Evolutionary conservation across 2,797 vertebrate species (phyloP), one percentile per base, ranked within the genome.

Genomic region (Hipposideros larvatus): DNA sequence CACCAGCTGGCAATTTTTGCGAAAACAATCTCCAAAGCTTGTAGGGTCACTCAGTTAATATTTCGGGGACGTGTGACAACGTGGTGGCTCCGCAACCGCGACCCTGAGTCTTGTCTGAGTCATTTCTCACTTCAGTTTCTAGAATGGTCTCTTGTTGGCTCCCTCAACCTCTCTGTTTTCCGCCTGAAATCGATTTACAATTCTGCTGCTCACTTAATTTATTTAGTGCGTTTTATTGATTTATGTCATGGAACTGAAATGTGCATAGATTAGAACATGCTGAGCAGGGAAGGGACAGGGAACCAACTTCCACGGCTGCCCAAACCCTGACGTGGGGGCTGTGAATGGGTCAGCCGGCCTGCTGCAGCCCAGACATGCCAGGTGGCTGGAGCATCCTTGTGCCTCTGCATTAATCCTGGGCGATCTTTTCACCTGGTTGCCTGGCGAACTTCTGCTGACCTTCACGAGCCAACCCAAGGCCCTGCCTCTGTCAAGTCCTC

Each of bases 181-280:
- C 0, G 14, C 46, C 95, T 68, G 78, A 93, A 94, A 96, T 97
- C 82, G 84, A 96, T 95, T 92, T 65, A 95, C 93, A 92, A 59
- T 96, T 88, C 89, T 74, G 55, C 89, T 95, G 95, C 93, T 97
- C 96, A 92, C 95, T 97, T 97, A 95, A 94, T 96, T 96, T 97
- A 93, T 93, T 94, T 97, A 96, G 93, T 83, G 92, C 34, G 43
- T 94, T 93, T 90, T 94, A 97, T 95, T 95, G 97, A 95, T 96
- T 96, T 83, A 94, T 91, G 91, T 75, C 91, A 83, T 68, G 80
- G 93, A 96, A 63, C 68, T 34, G 74, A 93, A 75, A 70, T 4
- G 2, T 84, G 88, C 65, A 68, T 86, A 90, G 95, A 90, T 88
- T 79, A 78, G 94, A 90, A 46, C 63, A 28, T 0, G 59, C 83